A percentile compares a stretch with the other conserved stretches of the same genome.
Evolutionary conservation across 2,797 vertebrate species (phyloP).

Genomic region (Columba guinea): DNA sequence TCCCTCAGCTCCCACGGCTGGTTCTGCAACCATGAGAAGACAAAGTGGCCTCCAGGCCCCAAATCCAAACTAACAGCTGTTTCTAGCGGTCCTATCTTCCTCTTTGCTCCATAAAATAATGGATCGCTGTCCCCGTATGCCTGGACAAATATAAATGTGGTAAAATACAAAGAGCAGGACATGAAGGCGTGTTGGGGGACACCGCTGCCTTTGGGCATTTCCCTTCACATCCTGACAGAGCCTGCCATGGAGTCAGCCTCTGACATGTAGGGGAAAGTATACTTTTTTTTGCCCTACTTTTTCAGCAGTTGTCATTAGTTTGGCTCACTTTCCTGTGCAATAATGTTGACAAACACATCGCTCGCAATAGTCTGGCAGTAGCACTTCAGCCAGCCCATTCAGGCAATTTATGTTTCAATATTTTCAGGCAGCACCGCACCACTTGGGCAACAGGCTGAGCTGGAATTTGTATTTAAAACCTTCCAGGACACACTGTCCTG

Average conservation of each 20-base stretch:
- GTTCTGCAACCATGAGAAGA: not conserved
- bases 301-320: not conserved
- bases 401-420: not conserved
- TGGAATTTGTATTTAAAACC: not conserved
- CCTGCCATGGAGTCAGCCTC: not conserved
- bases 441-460: not conserved
- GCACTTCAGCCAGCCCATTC: not conserved
- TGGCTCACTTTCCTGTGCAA: not conserved
- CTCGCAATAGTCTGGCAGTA: not conserved
- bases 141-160: not conserved
- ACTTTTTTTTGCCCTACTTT: not conserved
- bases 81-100: not conserved
- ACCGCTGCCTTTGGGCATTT: not conserved
- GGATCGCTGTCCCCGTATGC: fast-evolving
- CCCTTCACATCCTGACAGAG: not conserved
- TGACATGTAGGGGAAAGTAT: not conserved
- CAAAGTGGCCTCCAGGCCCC: not conserved
- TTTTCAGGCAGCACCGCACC: not conserved
- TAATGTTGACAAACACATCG: not conserved
- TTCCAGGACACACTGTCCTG: not conserved
- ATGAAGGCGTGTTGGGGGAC: not conserved
- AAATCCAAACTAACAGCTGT: conserved; percentile 17
- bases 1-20: not conserved
- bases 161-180: not conserved
- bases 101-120: not conserved